Evolutionary conservation across 2,888 invertebrate species (phyloP).

Genomic region (Parapristionchus giblindavisi): DNA sequence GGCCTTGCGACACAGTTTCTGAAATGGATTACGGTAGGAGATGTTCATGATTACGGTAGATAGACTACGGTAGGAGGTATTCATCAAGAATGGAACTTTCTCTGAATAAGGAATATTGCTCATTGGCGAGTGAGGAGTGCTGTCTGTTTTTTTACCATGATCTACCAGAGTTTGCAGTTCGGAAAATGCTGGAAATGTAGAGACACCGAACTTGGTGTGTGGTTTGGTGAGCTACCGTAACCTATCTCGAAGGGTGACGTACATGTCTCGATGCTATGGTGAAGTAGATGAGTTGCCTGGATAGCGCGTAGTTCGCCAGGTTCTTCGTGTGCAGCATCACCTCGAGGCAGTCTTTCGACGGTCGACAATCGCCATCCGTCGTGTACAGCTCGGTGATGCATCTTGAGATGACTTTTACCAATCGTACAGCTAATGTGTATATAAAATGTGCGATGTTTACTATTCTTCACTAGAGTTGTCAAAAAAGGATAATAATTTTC

Average conservation of each 20-base stretch:
- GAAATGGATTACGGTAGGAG: background rate
- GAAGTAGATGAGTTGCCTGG: constrained; percentile 35
- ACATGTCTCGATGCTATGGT: constrained; percentile 19
- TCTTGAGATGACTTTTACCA: constrained; percentile 4
- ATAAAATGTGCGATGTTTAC: background rate
- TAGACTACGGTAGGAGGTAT: too few species aligned
- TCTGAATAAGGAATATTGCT: too few species aligned
- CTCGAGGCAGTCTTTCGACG: constrained; percentile 24
- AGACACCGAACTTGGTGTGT: too few species aligned
- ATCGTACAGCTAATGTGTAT: constrained; percentile 6
- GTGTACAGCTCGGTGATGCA: constrained; percentile 25
- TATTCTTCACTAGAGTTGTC: too few species aligned
- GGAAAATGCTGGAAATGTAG: too few species aligned
- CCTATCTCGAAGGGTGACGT: background rate
- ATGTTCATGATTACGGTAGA: background rate
- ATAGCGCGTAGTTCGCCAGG: constrained; percentile 37
- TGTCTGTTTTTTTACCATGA: too few species aligned
- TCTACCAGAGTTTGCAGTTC: too few species aligned
- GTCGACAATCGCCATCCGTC: constrained; percentile 14
- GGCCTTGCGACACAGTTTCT: constrained; percentile 30
- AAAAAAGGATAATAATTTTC: too few species aligned
- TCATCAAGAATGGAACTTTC: too few species aligned
- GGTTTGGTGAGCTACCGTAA: background rate
- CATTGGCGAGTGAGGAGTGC: too few species aligned
- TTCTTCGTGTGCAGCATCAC: constrained; percentile 33